Evolutionary conservation across 1,140 invertebrate species (phyloP).

Genomic region (Neodiprion fabricii): DNA sequence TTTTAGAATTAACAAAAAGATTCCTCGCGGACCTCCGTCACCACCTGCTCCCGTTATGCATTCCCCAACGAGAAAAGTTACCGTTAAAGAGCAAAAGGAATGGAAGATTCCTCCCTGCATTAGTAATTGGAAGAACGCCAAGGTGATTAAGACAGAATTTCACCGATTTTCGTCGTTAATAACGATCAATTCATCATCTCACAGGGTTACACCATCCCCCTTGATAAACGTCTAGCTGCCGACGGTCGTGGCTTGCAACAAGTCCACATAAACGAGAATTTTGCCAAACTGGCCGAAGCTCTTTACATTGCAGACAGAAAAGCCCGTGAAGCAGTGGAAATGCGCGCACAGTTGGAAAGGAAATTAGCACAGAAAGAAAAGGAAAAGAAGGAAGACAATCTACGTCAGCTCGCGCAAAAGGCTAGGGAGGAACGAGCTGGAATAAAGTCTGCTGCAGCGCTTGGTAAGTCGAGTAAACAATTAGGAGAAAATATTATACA

Average conservation of each 20-base stretch:
- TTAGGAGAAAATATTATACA: background rate
- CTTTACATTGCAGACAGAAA: conserved; percentile 98
- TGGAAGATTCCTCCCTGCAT: conserved; percentile 99
- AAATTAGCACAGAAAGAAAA: conserved; percentile 98
- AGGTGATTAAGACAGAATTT: conserved; percentile 62
- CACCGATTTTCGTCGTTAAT: background rate
- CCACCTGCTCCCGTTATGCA: conserved; percentile 97
- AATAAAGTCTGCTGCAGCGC: conserved; percentile 62
- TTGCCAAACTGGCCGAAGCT: conserved; percentile 97
- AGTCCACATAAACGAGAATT: conserved; percentile 98
- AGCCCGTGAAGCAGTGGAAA: conserved; percentile 95
- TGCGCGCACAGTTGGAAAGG: conserved; percentile 93
- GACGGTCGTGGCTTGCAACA: conserved; percentile 97
- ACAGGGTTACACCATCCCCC: conserved; percentile 94
- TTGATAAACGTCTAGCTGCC: conserved; percentile 97
- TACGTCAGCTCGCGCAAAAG: conserved; percentile 91
- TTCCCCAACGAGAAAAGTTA: conserved; percentile 96
- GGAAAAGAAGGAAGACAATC: conserved; percentile 96
- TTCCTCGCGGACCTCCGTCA: conserved; percentile 96
- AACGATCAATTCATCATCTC: conserved; percentile 30
- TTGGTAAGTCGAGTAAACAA: conserved; percentile 30
- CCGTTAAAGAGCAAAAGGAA: conserved; percentile 98
- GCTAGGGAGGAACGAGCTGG: conserved; percentile 95
- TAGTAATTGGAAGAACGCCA: conserved; percentile 99
- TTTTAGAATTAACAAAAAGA: conserved; percentile 88